Base-by-base conservation (phyloP, 2,797 vertebrate species). In the Sebastes trivittatus region DNA sequence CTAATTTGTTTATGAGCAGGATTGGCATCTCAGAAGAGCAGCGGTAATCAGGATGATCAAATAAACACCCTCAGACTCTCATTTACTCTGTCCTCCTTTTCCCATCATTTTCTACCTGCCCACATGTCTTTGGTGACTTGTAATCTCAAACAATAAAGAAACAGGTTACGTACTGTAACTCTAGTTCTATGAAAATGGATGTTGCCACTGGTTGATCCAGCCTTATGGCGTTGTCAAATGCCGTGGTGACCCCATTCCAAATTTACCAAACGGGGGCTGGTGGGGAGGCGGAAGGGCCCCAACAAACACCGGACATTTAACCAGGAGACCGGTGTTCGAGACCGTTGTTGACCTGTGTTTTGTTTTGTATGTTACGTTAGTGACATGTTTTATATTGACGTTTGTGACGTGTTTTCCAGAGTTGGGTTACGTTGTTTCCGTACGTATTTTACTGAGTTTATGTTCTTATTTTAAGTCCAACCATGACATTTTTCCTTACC, bases 41-140 rank as follows among this genome's bases (percentile, higher is more conserved):
- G 72, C 2, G 2, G 61, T 54, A 72, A 82, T 85, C 82, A 82
- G 80, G 65, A 78, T 76, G 66, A 79, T 80, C 78, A 86, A 83
- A 87, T 81, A 72, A 88, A 72, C 56, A 63, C 46, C 63, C 70
- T 62, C 56, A 65, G 34, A 60, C 71, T 78, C 73, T 77, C 42
- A 64, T 82, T 76, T 83, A 75, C 56, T 65, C 63, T 34, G 11
- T 16, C 14, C 46, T 73, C 49, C 16, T 52, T 71, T 38, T 54
- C 67, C 29, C 49, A 52, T 78, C 27, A 68, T 83, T 72, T 86
- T 76, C 54, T 66, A 61, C 42, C 55, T 30, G 55, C 73, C 60
- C 55, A 80, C 67, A 49, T 1, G 34, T 63, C 63, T 55, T 75
- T 1, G 0, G 29, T 78, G 32, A 62, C 64, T 81, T 58, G 42